phyloP scores from a whole-genome alignment of 1,140 invertebrate genomes.

The Drosophila ambigua region DNA sequence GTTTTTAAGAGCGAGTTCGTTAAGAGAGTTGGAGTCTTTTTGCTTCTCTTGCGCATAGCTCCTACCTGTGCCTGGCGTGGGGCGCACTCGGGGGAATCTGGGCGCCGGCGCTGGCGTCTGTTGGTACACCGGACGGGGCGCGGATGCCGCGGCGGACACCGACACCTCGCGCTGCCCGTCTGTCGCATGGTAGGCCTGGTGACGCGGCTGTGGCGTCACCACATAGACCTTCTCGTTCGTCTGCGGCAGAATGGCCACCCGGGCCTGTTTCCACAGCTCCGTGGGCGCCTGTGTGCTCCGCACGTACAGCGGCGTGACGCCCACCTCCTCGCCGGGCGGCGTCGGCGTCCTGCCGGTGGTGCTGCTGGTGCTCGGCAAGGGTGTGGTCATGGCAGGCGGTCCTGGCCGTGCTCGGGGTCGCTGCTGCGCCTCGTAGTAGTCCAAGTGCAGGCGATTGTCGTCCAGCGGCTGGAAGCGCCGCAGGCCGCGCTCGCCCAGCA shows the following conservation, averaged over 20 bases:
- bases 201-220: slow-evolving; percentile 87
- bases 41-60: too few species aligned
- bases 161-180: slow-evolving; percentile 19
- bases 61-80: slow-evolving; percentile 83
- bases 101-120: slow-evolving; percentile 85
- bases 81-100: slow-evolving; percentile 85
- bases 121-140: slow-evolving; percentile 82
- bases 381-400: slow-evolving; percentile 8
- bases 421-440: slow-evolving; percentile 46
- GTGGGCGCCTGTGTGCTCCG: slow-evolving; percentile 55
- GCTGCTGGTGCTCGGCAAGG: slow-evolving; percentile 6
- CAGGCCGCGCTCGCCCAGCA: slow-evolving; percentile 37
- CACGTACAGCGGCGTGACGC: slow-evolving; percentile 58
- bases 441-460: slow-evolving; percentile 63
- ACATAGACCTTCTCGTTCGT: slow-evolving; percentile 91
- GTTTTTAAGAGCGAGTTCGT: neutral
- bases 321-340: slow-evolving; percentile 13
- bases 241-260: slow-evolving; percentile 88
- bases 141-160: slow-evolving; percentile 46
- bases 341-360: slow-evolving; percentile 19
- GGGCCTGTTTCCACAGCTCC: slow-evolving; percentile 87
- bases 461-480: slow-evolving; percentile 65
- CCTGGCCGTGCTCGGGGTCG: slow-evolving; percentile 8
- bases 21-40: too few species aligned
- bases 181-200: slow-evolving; percentile 9